A percentile compares a stretch with the other conserved stretches of the same genome.
phyloP scores from a whole-genome alignment of 2,888 invertebrate genomes.

The Erebia epiphron region DNA sequence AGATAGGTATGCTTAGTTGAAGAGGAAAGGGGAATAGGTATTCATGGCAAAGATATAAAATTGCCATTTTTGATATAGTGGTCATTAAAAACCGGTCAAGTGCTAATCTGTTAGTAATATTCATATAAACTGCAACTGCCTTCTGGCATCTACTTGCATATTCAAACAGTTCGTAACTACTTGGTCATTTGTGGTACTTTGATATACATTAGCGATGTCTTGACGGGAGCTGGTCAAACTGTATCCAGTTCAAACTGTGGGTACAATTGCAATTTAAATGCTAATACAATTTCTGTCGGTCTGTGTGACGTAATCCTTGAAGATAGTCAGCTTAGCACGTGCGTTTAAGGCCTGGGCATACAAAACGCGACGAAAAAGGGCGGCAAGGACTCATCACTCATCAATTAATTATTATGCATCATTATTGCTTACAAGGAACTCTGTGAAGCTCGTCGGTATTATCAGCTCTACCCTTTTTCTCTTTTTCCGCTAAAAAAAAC shows the following conservation, averaged over 20 bases:
- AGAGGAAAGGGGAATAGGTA: no score
- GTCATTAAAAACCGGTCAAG: slow-evolving; percentile 7
- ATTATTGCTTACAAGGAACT: no score
- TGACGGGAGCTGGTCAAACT: slow-evolving; percentile 29
- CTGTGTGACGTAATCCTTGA: slow-evolving; percentile 56
- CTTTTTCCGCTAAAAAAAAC: no score
- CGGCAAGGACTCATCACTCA: no score
- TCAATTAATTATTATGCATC: no score
- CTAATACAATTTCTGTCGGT: slow-evolving; percentile 58
- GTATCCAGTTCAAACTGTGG: slow-evolving; percentile 16
- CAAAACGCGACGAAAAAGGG: background rate
- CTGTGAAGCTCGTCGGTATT: no score
- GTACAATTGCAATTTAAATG: slow-evolving; percentile 50
- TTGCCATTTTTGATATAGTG: no score
- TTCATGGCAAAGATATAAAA: background rate
- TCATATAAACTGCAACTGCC: background rate
- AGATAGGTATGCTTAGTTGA: no score
- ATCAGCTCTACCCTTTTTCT: no score
- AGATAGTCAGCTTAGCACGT: slow-evolving; percentile 51
- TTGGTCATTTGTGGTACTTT: slow-evolving; percentile 17
- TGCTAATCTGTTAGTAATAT: slow-evolving; percentile 15
- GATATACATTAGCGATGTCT: slow-evolving; percentile 19
- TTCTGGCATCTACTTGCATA: slow-evolving; percentile 13
- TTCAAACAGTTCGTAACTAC: slow-evolving; percentile 27
- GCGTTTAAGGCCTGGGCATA: slow-evolving; percentile 44